Base-by-base conservation (phyloP, 2,888 invertebrate genomes). In the Eledone cirrhosa region DNA sequence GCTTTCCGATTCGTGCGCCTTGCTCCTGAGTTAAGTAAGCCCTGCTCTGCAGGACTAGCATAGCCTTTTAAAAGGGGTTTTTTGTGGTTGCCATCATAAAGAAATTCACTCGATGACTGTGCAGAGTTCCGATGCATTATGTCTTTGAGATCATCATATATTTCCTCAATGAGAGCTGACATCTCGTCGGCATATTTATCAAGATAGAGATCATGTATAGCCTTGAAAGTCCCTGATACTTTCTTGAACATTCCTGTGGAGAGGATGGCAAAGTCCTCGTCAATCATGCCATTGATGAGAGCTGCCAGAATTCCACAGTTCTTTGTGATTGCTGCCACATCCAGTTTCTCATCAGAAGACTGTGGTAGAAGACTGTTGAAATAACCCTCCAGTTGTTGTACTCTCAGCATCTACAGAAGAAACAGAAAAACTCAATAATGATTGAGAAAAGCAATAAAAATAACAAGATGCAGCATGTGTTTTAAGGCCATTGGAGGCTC, bases 101-200 rank as follows among this genome's bases (percentile, higher is more conserved):
- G 79, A 59, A 81, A 80, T 59, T 83, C 81, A 80, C 86, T 84
- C 41, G 83, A 83, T 2, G 85, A 86, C 67, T 83, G 82, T 77
- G 84, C 81, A 14, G 82, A 80, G 31, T 80, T 81, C 48, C 83
- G 79, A 65, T 79, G 80, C 8, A 82, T 47, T 3, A 82, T 82
- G 75, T 86, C 83, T 47, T 83, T 80, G 27, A 88, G 83, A 41
- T 88, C 88, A 80, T 88, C 88, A 79, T 86, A 86, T 24, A 89
- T 85, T 76, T 87, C 86, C 67, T 89, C 88, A 22, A 87, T 84
- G 7, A 89, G 80, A 3, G 85, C 82, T 0, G 88, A 85, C 84
- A 89, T 86, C 78, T 89, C 88, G 79, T 89, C 89, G 7, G 87
- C 85, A 69, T 86, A 86, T 78, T 87, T 88, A 74, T 89, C 89